phyloP scores from a whole-genome alignment of 2,797 vertebrate species.

The Halcyon smyrnensis region DNA sequence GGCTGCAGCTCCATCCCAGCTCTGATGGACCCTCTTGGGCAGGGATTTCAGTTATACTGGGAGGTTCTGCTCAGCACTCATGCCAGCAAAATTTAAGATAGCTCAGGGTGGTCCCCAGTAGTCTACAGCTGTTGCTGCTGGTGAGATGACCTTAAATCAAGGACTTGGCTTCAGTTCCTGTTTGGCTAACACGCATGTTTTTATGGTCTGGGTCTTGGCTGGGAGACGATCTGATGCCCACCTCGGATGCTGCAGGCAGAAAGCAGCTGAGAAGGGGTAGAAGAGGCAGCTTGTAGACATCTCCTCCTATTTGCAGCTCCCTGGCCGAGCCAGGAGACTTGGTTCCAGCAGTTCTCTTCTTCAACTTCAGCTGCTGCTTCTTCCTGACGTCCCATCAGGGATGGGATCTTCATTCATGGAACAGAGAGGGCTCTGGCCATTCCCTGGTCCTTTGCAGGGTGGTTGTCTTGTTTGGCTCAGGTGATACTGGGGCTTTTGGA shows the following conservation, averaged over 20 bases:
- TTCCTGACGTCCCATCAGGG: background rate
- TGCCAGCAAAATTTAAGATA: background rate
- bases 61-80: background rate
- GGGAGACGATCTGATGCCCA: background rate
- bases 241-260: background rate
- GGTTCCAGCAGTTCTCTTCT: background rate
- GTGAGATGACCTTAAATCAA: background rate
- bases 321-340: background rate
- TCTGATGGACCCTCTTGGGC: background rate
- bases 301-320: background rate
- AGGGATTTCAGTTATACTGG: background rate
- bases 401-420: accelerated
- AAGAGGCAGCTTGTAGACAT: background rate
- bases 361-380: background rate
- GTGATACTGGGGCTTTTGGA: background rate
- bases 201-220: background rate
- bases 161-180: background rate
- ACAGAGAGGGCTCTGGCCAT: background rate
- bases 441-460: background rate
- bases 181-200: background rate
- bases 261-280: background rate
- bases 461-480: background rate
- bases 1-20: background rate
- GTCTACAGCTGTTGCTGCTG: background rate
- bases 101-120: accelerated